These are phyloP conservation scores for Loxodonta africana DNA, from an alignment of 2,113 vertebrate genomes.

Conservation along the genomic window DNA sequence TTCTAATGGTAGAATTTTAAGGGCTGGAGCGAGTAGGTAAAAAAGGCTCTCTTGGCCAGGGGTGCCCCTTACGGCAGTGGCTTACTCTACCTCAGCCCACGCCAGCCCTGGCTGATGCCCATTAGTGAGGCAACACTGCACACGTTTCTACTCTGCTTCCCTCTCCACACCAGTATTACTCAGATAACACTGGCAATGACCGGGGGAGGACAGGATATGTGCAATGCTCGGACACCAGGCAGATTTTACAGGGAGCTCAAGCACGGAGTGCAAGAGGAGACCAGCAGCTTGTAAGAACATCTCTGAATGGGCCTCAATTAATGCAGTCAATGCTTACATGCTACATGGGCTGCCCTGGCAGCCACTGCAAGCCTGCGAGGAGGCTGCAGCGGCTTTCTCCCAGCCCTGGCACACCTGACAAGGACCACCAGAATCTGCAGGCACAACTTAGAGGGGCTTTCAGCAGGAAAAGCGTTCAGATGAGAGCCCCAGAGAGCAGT, in stretches of 20 bases:
- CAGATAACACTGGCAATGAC: neutral
- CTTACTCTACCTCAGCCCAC: neutral
- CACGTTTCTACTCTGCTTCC: fast-evolving
- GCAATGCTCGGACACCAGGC: fast-evolving
- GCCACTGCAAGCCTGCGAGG: neutral
- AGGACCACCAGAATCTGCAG: neutral
- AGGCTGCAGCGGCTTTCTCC: neutral
- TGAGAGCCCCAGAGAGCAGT: neutral
- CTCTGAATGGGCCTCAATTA: fast-evolving
- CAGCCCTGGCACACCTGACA: neutral
- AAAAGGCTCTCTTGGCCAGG: neutral
- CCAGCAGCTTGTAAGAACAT: fast-evolving
- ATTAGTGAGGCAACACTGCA: neutral
- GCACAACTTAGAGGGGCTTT: neutral
- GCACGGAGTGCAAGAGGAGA: neutral
- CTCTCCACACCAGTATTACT: fast-evolving
- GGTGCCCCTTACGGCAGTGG: neutral
- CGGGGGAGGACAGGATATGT: neutral
- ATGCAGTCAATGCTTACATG: fast-evolving
- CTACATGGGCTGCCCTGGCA: fast-evolving
- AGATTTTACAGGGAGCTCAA: neutral
- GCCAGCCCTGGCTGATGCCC: neutral
- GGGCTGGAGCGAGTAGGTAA: fast-evolving
- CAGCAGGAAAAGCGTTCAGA: too few species aligned
- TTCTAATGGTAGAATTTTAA: fast-evolving